Conservation (phyloP, 2,797 vertebrate genomes). For the Fundulus diaphanus region DNA sequence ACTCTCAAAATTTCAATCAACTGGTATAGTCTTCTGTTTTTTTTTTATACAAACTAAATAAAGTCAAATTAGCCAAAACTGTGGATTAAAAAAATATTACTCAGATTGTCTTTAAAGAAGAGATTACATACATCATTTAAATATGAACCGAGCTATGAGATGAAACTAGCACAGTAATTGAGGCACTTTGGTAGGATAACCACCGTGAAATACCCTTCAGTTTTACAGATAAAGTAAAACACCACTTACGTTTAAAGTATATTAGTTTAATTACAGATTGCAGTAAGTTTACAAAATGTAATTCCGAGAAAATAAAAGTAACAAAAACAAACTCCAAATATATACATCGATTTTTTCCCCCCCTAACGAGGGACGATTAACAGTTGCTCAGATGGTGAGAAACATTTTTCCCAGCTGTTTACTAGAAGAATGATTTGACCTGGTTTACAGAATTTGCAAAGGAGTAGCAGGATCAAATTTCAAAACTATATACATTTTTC, state of each 20-base stretch:
- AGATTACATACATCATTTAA: no score
- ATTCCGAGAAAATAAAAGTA: slow-evolving; percentile 90
- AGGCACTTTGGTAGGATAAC: neutral
- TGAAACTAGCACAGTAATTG: no score
- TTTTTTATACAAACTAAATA: neutral
- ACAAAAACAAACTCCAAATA: slow-evolving; percentile 87
- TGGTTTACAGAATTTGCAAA: slow-evolving; percentile 12
- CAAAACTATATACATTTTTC: neutral
- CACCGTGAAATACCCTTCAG: neutral
- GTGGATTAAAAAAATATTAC: neutral
- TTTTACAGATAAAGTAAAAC: slow-evolving; percentile 11
- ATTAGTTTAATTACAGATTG: slow-evolving; percentile 90
- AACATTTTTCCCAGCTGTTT: slow-evolving; percentile 76
- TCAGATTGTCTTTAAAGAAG: no score
- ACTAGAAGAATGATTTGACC: slow-evolving; percentile 32
- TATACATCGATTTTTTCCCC: slow-evolving; percentile 19
- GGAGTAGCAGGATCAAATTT: neutral
- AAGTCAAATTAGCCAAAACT: neutral
- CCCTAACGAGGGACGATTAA: slow-evolving; percentile 76
- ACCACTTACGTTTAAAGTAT: slow-evolving; percentile 46
- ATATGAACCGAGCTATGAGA: no score
- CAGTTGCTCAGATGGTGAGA: slow-evolving; percentile 89
- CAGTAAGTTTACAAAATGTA: slow-evolving; percentile 94
- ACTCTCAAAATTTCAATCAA: neutral
- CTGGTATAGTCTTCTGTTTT: neutral